Evolutionary conservation across 1,140 invertebrate genomes (phyloP).

Genomic region (Oedothorax gibbosus): DNA sequence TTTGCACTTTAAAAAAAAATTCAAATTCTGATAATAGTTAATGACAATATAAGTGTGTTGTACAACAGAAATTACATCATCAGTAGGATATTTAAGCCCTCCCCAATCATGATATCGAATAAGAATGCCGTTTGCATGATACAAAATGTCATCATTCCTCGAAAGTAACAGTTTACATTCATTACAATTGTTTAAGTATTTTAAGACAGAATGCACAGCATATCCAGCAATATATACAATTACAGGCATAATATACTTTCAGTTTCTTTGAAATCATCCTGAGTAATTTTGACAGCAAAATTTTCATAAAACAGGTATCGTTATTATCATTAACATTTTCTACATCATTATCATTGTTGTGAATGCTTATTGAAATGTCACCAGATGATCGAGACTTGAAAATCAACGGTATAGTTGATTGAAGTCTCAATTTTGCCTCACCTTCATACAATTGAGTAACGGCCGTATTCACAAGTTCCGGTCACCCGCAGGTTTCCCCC

Average conservation of each 20-base stretch:
- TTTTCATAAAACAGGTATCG: background rate
- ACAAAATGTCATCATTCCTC: background rate
- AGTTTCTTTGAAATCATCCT: background rate
- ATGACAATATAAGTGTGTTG: background rate
- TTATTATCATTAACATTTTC: background rate
- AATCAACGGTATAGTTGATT: background rate
- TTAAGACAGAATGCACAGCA: background rate
- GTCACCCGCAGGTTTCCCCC: too few species aligned
- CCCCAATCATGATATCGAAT: background rate
- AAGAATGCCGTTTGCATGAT: background rate
- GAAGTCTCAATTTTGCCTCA: background rate
- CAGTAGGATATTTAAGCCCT: background rate
- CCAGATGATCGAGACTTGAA: background rate
- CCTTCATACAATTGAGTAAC: slow-evolving; percentile 4
- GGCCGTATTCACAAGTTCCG: too few species aligned
- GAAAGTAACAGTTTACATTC: background rate
- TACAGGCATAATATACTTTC: background rate
- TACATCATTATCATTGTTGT: too few species aligned
- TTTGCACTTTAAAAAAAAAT: background rate
- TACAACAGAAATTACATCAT: background rate
- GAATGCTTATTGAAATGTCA: background rate
- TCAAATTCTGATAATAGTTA: background rate
- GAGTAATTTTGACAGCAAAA: background rate
- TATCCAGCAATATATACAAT: background rate
- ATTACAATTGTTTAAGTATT: slow-evolving; percentile 1